These are phyloP conservation scores for Limenitis camilla DNA, from an alignment of 2,888 invertebrate genomes.

Conservation along the genomic window DNA sequence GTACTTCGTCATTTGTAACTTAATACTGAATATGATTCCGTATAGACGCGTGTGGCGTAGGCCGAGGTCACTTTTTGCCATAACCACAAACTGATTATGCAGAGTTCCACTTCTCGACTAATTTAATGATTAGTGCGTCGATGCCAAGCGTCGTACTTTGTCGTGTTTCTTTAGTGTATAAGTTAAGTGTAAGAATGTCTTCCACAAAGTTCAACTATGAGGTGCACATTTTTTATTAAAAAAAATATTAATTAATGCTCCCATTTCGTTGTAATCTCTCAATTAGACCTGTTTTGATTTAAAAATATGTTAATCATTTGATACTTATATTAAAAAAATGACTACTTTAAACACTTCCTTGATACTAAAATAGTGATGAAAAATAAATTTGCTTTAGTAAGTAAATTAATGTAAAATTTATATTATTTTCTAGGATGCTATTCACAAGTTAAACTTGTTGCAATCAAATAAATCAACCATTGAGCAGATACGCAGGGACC, in stretches of 20 bases:
- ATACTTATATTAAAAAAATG: no score
- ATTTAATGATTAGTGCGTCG: conserved; percentile 31
- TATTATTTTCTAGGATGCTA: conserved; percentile 75
- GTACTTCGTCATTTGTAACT: conserved; percentile 3
- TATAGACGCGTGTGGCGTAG: conserved; percentile 1
- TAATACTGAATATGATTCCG: conserved; percentile 3
- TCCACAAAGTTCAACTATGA: conserved; percentile 49
- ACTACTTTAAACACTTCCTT: no score
- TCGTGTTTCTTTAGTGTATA: conserved; percentile 41
- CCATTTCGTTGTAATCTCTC: no score
- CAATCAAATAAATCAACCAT: conserved; percentile 82
- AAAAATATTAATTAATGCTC: neutral
- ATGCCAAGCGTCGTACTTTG: conserved; percentile 42
- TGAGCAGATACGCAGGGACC: conserved; percentile 58
- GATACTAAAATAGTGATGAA: no score
- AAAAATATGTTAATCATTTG: no score
- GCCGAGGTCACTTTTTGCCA: conserved; percentile 22
- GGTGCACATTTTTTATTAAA: conserved; percentile 32
- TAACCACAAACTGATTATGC: conserved; percentile 10
- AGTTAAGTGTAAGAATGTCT: conserved; percentile 46
- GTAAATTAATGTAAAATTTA: no score
- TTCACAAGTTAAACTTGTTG: conserved; percentile 78
- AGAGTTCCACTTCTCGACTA: conserved; percentile 3
- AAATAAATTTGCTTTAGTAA: no score
- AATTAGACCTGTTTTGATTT: no score